Evolutionary conservation across 2,113 vertebrate species (phyloP).

Genomic region (Myotis lucifugus): DNA sequence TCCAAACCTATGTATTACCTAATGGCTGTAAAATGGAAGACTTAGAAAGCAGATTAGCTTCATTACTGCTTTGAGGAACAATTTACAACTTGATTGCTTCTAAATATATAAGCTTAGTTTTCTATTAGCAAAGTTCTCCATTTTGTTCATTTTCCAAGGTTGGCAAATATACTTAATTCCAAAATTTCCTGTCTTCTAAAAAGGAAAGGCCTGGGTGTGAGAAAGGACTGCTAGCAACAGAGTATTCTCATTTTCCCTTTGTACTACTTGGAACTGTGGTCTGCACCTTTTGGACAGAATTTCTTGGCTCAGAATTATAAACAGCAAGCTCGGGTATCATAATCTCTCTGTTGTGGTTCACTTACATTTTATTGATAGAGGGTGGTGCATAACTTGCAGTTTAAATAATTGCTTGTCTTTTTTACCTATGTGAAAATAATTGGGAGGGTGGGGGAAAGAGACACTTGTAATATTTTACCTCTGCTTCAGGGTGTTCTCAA

Average conservation of each 20-base stretch:
- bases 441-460: too few relatives aligned
- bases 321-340: neutral
- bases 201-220: neutral
- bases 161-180: neutral
- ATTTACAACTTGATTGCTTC: neutral
- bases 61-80: neutral
- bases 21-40: neutral
- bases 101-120: neutral
- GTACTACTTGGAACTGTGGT: neutral
- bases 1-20: neutral
- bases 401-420: neutral
- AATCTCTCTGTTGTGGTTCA: neutral
- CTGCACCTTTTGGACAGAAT: neutral
- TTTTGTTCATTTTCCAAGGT: neutral
- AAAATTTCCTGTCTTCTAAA: neutral
- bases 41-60: neutral
- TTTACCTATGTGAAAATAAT: neutral
- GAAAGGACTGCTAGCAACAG: neutral
- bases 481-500: neutral
- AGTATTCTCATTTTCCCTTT: neutral
- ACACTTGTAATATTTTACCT: neutral
- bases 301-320: conserved; percentile 18
- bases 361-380: conserved; percentile 3
- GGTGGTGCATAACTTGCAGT: neutral
- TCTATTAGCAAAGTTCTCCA: neutral